Evolutionary conservation across 64 coral and sea anemone genomes (phyloP).

Genomic region (Stichodactyla helianthus): DNA sequence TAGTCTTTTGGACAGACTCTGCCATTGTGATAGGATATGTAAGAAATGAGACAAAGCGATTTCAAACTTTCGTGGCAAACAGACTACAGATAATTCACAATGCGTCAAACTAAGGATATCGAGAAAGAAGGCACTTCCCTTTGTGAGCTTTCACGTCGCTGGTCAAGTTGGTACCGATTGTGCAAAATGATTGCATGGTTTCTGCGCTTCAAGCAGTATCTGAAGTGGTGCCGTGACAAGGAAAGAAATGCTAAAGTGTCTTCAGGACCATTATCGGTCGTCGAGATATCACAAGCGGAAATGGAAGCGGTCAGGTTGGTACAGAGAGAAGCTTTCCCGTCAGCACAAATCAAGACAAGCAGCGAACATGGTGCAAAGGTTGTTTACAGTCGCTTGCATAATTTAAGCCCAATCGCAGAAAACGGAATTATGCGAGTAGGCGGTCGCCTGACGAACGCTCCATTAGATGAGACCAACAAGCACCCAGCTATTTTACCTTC

Average conservation of each 20-base stretch:
- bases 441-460: slow-evolving; percentile 21
- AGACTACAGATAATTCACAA: slow-evolving; percentile 24
- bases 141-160: not conserved
- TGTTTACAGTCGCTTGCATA: not conserved
- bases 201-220: slow-evolving; percentile 1
- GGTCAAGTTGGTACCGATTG: slow-evolving; percentile 25
- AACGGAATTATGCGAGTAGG: slow-evolving; percentile 37
- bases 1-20: slow-evolving; percentile 32
- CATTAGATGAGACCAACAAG: not conserved
- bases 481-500: slow-evolving; percentile 34
- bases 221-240: not conserved
- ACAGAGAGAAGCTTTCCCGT: not conserved
- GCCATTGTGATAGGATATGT: not conserved
- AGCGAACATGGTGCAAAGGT: not conserved
- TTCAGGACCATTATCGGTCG: not conserved
- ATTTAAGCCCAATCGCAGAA: slow-evolving; percentile 4
- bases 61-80: slow-evolving; percentile 22
- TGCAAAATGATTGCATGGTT: slow-evolving; percentile 27
- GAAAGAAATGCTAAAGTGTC: not conserved
- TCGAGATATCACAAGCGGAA: slow-evolving; percentile 28
- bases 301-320: slow-evolving; percentile 14
- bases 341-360: not conserved
- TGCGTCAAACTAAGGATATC: not conserved
- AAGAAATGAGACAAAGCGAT: not conserved
- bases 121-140: not conserved